Conservation (phyloP, 1,140 invertebrate species). For the Gryon sp. region DNA sequence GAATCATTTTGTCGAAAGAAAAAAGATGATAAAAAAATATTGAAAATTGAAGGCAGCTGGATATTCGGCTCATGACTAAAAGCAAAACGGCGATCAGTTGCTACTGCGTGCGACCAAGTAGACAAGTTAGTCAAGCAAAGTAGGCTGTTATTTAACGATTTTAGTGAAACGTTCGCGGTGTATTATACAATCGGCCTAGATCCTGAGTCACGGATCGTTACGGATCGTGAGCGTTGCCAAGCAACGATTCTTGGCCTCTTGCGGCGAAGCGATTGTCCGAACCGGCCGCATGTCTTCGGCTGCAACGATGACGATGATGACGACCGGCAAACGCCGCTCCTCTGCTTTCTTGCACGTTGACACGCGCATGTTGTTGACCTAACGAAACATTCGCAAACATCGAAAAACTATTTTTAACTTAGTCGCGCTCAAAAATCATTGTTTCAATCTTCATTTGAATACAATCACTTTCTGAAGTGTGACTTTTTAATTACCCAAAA, state of each 20-base stretch:
- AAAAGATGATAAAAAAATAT: too few species aligned
- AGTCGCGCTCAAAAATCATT: too few species aligned
- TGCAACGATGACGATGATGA: slow-evolving; percentile 30
- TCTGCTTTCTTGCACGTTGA: slow-evolving; percentile 23
- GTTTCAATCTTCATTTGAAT: too few species aligned
- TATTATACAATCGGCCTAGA: slow-evolving; percentile 80
- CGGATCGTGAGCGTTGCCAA: slow-evolving; percentile 74
- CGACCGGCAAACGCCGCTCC: slow-evolving; percentile 27
- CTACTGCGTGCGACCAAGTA: slow-evolving; percentile 65
- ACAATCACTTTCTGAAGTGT: too few species aligned
- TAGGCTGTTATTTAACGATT: slow-evolving; percentile 79
- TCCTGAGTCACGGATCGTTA: slow-evolving; percentile 78
- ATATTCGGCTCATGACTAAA: slow-evolving; percentile 62
- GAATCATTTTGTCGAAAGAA: too few species aligned
- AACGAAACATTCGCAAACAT: neutral
- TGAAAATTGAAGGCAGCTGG: slow-evolving; percentile 23
- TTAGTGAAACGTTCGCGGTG: slow-evolving; percentile 78
- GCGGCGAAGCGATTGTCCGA: slow-evolving; percentile 49
- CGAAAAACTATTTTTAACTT: too few species aligned
- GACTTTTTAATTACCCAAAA: too few species aligned
- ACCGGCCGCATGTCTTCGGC: slow-evolving; percentile 47
- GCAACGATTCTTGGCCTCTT: slow-evolving; percentile 54
- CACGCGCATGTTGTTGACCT: slow-evolving; percentile 35
- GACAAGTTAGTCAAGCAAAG: slow-evolving; percentile 68
- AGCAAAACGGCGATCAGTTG: slow-evolving; percentile 52